Base-by-base conservation (phyloP, 2,797 vertebrate genomes). In the Nothura maculosa region DNA sequence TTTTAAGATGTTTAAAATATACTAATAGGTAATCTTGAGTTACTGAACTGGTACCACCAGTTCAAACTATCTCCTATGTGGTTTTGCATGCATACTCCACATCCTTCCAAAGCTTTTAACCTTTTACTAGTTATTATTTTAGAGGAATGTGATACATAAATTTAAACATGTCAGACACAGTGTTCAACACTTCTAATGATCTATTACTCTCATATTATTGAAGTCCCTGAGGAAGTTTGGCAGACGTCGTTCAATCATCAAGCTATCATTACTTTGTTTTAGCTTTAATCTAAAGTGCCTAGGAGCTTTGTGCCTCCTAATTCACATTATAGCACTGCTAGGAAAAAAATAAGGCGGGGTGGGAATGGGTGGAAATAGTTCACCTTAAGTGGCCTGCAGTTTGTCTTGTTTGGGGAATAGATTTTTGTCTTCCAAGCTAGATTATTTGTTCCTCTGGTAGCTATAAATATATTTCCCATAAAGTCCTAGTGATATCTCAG, bases 121-220 rank as follows among this genome's bases (percentile, higher is more conserved):
- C 72, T 87, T 91, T 93, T 93, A 91, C 76, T 92, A 91, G 89
- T 94, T 93, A 87, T 92, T 94, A 95, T 90, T 97, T 92, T 87
- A 85, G 88, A 96, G 94, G 97, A 97, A 96, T 95, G 95, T 81
- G 96, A 97, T 98, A 97, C 98, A 98, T 95, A 96, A 90, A 97
- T 98, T 96, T 94, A 93, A 94, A 89, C 94, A 96, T 98, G 97
- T 98, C 97, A 98, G 95, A 98, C 96, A 97, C 82, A 98, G 81
- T 92, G 93, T 94, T 97, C 96, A 97, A 98, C 97, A 97, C 96
- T 95, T 88, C 96, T 98, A 97, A 98, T 98, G 98, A 98, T 98
- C 96, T 98, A 98, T 97, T 97, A 98, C 96, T 95, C 96, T 97
- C 93, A 94, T 94, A 97, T 98, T 97, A 98, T 45, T 94, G 96